These are phyloP conservation scores for Liasis olivaceus DNA, from an alignment of 2,797 vertebrate species.

Conservation along the genomic window DNA sequence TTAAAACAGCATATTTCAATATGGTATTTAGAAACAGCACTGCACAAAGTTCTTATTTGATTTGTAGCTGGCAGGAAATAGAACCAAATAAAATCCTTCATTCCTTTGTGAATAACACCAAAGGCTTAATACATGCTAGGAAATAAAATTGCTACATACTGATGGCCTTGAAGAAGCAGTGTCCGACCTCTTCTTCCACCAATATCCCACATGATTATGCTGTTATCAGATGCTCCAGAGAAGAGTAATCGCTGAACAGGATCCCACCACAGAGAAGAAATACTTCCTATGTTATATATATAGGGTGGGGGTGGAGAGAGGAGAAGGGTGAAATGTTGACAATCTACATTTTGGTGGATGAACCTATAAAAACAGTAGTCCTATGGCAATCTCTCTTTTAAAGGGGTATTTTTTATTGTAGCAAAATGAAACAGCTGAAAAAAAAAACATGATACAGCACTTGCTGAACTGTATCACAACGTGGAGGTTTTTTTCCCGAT, in stretches of 20 bases:
- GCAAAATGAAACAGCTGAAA: neutral
- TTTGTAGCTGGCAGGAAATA: neutral
- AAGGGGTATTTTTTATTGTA: neutral
- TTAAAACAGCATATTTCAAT: neutral
- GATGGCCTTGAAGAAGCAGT: constrained; percentile 92
- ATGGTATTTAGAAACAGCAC: neutral
- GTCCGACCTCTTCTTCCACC: constrained; percentile 94
- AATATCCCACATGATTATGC: constrained; percentile 99
- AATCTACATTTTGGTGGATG: neutral
- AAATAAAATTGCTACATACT: constrained; percentile 77
- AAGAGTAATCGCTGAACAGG: constrained; percentile 92
- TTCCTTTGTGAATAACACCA: neutral
- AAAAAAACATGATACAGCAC: neutral
- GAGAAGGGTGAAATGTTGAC: constrained; percentile 9
- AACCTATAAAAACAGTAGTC: neutral
- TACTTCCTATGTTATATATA: constrained; percentile 78
- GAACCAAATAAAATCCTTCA: neutral
- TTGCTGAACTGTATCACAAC: neutral
- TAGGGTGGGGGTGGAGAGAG: neutral
- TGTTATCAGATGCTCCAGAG: constrained; percentile 95
- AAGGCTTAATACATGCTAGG: neutral
- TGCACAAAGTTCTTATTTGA: neutral
- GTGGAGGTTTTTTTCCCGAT: neutral
- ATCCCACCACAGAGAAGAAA: constrained; percentile 93
- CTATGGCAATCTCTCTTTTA: neutral